A percentile compares a stretch with the other conserved stretches of the same genome.
Conservation (phyloP, 2,888 invertebrate genomes). For the Poecilus cupreus region DNA sequence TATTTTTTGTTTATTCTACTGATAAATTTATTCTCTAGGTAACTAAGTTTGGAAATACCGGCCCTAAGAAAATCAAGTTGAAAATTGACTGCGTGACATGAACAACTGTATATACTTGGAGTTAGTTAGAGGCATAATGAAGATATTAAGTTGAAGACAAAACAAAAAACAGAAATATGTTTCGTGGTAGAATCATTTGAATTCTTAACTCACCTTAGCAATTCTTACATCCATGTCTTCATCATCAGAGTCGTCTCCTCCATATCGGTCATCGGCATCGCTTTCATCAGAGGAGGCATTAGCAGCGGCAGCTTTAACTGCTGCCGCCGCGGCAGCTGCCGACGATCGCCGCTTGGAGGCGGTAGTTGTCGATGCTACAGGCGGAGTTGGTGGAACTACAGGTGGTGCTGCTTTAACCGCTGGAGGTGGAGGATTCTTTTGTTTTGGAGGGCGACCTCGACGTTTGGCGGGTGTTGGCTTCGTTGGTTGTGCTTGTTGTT, state of each 20-base stretch:
- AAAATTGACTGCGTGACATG: no score
- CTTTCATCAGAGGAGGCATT: constrained; percentile 50
- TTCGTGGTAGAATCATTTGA: no score
- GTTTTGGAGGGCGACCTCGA: constrained; percentile 33
- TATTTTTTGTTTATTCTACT: no score
- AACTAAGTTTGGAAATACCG: no score
- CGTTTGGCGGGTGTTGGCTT: constrained; percentile 5
- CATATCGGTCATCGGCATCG: constrained; percentile 67
- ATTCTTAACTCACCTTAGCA: background rate
- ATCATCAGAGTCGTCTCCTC: constrained; percentile 65
- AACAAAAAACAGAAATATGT: background rate
- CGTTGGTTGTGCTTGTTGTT: background rate
- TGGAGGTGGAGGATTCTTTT: constrained; percentile 61
- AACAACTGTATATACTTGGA: no score
- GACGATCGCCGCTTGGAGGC: background rate
- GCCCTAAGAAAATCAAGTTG: no score
- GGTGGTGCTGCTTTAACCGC: constrained; percentile 51
- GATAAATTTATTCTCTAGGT: no score
- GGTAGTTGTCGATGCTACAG: background rate
- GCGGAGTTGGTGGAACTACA: constrained; percentile 10
- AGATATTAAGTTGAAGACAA: no score
- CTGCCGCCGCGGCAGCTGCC: constrained; percentile 4
- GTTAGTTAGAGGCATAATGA: no score
- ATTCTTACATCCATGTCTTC: constrained; percentile 61
- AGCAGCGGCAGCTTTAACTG: background rate